A percentile compares a stretch with the other conserved stretches of the same genome.
Conservation (phyloP, 2,797 vertebrate genomes). For the Mallotus villosus region DNA sequence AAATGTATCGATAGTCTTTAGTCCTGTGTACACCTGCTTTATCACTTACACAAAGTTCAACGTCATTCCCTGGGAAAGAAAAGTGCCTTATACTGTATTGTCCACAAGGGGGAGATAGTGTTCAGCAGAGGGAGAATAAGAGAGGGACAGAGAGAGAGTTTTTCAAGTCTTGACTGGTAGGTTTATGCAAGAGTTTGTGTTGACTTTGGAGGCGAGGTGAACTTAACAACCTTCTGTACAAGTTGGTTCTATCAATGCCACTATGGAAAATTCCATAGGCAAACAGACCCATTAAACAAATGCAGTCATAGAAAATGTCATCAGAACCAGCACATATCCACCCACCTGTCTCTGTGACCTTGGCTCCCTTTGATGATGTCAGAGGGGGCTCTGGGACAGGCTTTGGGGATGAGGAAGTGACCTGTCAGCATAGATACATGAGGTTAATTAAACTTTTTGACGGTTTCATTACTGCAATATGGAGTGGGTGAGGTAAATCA, state of each 20-base stretch:
- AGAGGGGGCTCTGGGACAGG: constrained; percentile 61
- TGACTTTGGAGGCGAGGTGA: neutral
- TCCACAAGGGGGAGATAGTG: constrained; percentile 39
- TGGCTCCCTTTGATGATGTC: constrained; percentile 30
- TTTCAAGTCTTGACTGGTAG: constrained; percentile 46
- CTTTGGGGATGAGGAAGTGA: constrained; percentile 40
- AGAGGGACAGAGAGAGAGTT: no score
- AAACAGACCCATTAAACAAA: neutral
- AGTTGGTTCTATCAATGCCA: neutral
- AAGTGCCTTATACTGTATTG: neutral
- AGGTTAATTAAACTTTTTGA: neutral
- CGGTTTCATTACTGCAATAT: neutral
- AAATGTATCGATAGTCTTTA: neutral
- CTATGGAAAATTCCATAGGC: neutral
- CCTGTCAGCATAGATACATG: constrained; percentile 37
- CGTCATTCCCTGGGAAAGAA: neutral
- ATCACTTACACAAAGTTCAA: neutral
- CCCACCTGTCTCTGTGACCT: constrained; percentile 48
- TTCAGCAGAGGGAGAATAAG: neutral
- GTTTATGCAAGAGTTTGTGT: constrained; percentile 17
- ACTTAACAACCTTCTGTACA: neutral
- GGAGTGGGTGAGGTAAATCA: neutral
- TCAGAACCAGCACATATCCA: neutral
- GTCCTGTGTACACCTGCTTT: neutral
- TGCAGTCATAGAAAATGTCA: neutral